Conservation (phyloP, 2,888 invertebrate species). For the Lithosia quadra region DNA sequence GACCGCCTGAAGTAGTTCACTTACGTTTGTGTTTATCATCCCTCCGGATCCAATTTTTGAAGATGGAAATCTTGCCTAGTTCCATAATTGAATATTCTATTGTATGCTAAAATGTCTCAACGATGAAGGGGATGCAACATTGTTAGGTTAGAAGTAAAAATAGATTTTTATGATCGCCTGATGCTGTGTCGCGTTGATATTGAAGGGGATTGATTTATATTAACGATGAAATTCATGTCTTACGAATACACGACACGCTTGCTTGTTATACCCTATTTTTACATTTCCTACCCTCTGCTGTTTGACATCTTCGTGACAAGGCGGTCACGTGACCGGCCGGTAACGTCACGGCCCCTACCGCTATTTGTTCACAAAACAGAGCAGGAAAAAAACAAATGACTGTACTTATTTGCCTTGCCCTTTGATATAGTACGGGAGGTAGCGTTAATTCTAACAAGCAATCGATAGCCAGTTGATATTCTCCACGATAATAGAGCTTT, state of each 20-base stretch:
- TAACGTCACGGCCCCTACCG: constrained; percentile 32
- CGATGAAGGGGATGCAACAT: constrained; percentile 13
- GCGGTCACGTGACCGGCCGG: constrained; percentile 60
- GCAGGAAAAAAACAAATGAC: constrained; percentile 25
- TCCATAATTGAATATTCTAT: constrained; percentile 43
- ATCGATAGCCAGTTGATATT: too few species aligned
- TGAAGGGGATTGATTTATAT: constrained; percentile 33
- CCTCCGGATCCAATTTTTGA: constrained; percentile 27
- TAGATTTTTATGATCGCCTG: constrained; percentile 13
- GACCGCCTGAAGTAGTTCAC: constrained; percentile 54
- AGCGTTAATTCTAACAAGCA: too few species aligned
- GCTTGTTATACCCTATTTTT: constrained; percentile 46
- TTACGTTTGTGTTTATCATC: constrained; percentile 37
- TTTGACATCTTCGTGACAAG: constrained; percentile 54
- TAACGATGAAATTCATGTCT: constrained; percentile 32
- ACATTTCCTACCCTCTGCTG: constrained; percentile 36
- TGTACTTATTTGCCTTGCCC: constrained; percentile 21
- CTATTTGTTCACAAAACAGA: constrained; percentile 32
- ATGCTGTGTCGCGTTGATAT: constrained; percentile 12
- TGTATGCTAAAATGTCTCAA: constrained; percentile 27
- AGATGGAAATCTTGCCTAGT: constrained; percentile 27
- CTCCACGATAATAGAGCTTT: too few species aligned
- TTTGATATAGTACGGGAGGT: too few species aligned
- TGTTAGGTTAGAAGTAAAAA: neutral
- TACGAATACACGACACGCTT: constrained; percentile 32